Percentiles rank a stretch among this genome's conserved stretches.
These are phyloP conservation scores for Mormoops blainvillei DNA, from an alignment of 2,113 vertebrate species.

Conservation along the genomic window DNA sequence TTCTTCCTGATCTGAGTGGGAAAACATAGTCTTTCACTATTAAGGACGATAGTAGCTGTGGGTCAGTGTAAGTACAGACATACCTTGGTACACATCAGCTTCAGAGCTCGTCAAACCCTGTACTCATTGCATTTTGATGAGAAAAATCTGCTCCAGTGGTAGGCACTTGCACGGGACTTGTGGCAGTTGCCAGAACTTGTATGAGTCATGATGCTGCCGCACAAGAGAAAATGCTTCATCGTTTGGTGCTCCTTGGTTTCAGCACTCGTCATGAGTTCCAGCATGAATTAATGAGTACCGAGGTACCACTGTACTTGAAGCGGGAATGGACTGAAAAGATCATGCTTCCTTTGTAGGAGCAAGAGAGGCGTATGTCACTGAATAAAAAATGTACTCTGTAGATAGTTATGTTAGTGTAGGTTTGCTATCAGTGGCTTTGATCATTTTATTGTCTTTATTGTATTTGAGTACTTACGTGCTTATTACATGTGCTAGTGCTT, in stretches of 20 bases:
- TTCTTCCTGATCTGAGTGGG: background rate
- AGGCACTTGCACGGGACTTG: no score
- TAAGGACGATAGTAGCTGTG: background rate
- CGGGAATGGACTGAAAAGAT: background rate
- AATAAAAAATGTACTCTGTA: background rate
- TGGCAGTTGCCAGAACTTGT: no score
- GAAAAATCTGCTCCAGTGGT: no score
- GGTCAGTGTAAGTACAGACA: background rate
- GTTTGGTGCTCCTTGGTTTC: no score
- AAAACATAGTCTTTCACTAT: background rate
- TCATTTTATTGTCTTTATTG: background rate
- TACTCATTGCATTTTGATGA: no score
- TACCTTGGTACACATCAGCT: no score
- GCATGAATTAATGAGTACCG: no score
- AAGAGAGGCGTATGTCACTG: background rate
- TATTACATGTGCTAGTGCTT: background rate
- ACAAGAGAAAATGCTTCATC: no score
- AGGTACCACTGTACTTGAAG: background rate
- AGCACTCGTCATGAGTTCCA: no score
- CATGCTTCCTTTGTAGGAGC: background rate
- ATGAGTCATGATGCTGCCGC: no score
- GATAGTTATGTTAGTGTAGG: background rate
- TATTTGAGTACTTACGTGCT: background rate
- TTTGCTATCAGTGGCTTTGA: background rate
- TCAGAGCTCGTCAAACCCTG: no score